Percentiles rank a stretch among this genome's conserved stretches.
These are phyloP conservation scores for Eurosta solidaginis DNA, from an alignment of 1,140 invertebrate species.

Conservation along the genomic window DNA sequence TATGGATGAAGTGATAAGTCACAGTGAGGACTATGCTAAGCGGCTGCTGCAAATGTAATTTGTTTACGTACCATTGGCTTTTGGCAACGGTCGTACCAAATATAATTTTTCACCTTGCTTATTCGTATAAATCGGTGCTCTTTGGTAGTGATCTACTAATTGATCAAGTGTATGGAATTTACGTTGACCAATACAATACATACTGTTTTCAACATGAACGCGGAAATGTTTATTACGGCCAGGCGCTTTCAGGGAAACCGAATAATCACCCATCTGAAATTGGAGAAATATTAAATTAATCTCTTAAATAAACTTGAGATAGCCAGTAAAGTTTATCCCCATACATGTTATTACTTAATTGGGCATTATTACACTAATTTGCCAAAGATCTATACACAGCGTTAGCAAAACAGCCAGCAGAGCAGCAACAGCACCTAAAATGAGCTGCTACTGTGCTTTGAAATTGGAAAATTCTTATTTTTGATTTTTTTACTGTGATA, in stretches of 20 bases:
- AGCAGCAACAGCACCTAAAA: too few species aligned
- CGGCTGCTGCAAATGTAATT: background rate
- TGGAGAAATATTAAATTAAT: slow-evolving; percentile 30
- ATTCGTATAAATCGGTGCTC: slow-evolving; percentile 97
- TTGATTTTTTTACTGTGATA: too few species aligned
- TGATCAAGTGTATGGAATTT: slow-evolving; percentile 96
- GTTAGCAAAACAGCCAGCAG: too few species aligned
- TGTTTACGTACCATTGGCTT: slow-evolving; percentile 64
- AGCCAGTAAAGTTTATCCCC: too few species aligned
- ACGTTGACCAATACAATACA: slow-evolving; percentile 97
- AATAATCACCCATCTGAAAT: slow-evolving; percentile 94
- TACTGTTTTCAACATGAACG: slow-evolving; percentile 91
- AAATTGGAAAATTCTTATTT: too few species aligned
- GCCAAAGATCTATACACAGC: too few species aligned
- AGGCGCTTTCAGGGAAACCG: slow-evolving; percentile 96
- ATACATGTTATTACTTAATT: too few species aligned
- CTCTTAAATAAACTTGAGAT: background rate
- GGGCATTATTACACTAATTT: background rate
- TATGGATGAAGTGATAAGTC: background rate
- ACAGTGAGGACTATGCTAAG: background rate
- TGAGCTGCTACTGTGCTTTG: too few species aligned
- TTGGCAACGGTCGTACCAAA: slow-evolving; percentile 83
- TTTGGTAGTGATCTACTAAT: slow-evolving; percentile 97
- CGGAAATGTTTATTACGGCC: slow-evolving; percentile 99
- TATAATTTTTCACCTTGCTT: slow-evolving; percentile 93